Conservation (phyloP, 2,797 vertebrate genomes). For the Ceryle rudis region DNA sequence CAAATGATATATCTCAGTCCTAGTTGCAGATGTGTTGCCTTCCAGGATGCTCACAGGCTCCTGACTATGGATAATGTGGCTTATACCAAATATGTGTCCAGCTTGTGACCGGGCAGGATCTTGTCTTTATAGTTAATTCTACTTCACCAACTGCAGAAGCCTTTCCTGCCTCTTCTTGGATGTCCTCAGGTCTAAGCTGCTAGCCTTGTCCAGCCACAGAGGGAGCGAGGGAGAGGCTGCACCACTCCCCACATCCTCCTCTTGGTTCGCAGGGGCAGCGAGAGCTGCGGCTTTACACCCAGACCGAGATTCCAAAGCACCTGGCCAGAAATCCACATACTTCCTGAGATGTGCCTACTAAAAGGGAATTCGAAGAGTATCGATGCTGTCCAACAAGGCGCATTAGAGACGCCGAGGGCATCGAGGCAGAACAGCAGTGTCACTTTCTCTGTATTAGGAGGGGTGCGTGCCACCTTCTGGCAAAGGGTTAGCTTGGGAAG, state of each 20-base stretch:
- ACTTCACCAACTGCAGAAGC: slow-evolving; percentile 10
- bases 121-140: neutral
- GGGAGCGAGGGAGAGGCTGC: neutral
- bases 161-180: neutral
- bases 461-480: neutral
- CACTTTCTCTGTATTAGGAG: neutral
- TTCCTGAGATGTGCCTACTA: neutral
- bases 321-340: neutral
- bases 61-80: neutral
- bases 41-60: neutral
- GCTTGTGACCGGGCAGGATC: neutral
- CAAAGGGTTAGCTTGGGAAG: neutral
- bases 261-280: neutral
- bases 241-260: neutral
- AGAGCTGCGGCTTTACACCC: accelerated
- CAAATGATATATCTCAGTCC: neutral
- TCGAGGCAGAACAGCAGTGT: accelerated
- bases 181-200: neutral
- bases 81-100: neutral
- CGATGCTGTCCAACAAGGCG: accelerated
- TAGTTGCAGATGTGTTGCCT: neutral
- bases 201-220: neutral
- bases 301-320: neutral
- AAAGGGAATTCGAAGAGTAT: accelerated
- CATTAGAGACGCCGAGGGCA: neutral